phyloP scores from a whole-genome alignment of 2,888 invertebrate species.

The Drosophila siamana region DNA sequence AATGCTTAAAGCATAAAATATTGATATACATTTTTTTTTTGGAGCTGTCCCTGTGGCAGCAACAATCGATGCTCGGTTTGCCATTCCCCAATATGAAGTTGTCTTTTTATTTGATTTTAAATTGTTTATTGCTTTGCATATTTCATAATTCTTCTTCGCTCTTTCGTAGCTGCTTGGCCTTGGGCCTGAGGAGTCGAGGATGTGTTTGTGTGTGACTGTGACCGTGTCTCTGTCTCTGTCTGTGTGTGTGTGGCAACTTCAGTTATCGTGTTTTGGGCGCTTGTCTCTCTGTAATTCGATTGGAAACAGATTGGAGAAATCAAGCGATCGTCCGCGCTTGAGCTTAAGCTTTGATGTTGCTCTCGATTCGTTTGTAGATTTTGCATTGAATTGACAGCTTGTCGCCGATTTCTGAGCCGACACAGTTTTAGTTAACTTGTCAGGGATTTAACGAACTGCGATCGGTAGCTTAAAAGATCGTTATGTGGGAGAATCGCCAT shows the following conservation, averaged over 20 bases:
- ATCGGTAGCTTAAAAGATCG: background rate
- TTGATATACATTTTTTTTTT: constrained; percentile 55
- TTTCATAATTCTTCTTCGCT: constrained; percentile 67
- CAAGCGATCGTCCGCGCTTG: constrained; percentile 39
- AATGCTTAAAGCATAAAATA: constrained; percentile 79
- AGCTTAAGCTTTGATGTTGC: constrained; percentile 2
- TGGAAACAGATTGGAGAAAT: constrained; percentile 46
- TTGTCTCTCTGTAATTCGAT: constrained; percentile 35
- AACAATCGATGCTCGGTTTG: constrained; percentile 62
- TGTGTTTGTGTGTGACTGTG: constrained; percentile 11
- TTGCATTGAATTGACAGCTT: constrained; percentile 8
- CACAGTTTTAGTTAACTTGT: constrained; percentile 6
- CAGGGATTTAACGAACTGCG: background rate
- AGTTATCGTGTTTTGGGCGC: background rate
- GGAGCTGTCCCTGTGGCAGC: constrained; percentile 36
- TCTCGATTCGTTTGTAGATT: constrained; percentile 23
- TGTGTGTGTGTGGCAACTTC: constrained; percentile 2
- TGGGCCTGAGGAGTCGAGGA: constrained; percentile 31
- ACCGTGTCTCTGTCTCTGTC: too few species aligned
- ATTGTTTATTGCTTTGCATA: constrained; percentile 81
- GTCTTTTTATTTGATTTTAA: constrained; percentile 80
- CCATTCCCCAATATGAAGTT: constrained; percentile 75
- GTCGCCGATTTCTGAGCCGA: background rate
- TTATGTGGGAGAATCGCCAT: background rate
- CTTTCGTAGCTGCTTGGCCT: constrained; percentile 49